Evolutionary conservation across 2,888 invertebrate species (phyloP).

Genomic region (Stegophylla sp.): DNA sequence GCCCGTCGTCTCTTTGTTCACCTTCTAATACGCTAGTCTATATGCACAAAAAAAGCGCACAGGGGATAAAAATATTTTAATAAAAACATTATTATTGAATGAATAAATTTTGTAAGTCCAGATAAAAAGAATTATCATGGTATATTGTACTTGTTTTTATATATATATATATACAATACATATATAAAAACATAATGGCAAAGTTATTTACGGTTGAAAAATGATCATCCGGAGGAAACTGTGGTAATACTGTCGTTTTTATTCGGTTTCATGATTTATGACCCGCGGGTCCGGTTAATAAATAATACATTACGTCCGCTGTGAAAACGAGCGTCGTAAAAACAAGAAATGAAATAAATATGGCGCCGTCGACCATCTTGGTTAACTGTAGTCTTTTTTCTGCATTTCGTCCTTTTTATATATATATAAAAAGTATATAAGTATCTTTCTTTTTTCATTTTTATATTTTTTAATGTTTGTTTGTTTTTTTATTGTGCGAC

Average conservation of each 20-base stretch:
- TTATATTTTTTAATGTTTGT: constrained; percentile 5
- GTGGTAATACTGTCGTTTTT: constrained; percentile 48
- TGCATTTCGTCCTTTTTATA: neutral
- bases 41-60: neutral
- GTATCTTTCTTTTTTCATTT: constrained; percentile 23
- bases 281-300: constrained; percentile 57
- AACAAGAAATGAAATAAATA: constrained; percentile 56
- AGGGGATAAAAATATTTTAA: neutral
- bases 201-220: constrained; percentile 53
- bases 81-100: constrained; percentile 6
- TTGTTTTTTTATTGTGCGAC: constrained; percentile 27
- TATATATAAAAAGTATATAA: too few relatives aligned
- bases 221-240: constrained; percentile 49
- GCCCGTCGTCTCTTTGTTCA: constrained; percentile 60
- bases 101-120: neutral
- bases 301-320: constrained; percentile 56
- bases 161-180: too few relatives aligned
- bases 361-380: constrained; percentile 58
- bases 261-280: constrained; percentile 58
- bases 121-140: constrained; percentile 14
- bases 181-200: constrained; percentile 25
- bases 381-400: constrained; percentile 42
- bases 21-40: constrained; percentile 26
- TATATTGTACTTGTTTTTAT: neutral
- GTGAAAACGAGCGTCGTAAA: constrained; percentile 54